Evolutionary conservation across 2,797 vertebrate species (phyloP), one percentile per base, ranked within the genome.

Genomic region (Micromesistius poutassou): DNA sequence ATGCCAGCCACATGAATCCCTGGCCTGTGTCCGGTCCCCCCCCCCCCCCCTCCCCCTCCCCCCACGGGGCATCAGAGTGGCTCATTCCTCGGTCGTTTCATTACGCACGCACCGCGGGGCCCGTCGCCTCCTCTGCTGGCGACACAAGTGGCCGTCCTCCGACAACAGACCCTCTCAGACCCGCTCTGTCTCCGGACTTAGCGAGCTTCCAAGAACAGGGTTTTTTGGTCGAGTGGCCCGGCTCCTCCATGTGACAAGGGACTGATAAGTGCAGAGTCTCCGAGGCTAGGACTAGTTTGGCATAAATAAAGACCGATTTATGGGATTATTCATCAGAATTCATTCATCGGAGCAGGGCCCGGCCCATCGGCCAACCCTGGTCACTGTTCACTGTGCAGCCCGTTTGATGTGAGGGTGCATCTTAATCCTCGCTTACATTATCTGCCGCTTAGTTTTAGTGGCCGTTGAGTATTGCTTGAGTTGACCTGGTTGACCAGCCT

Each of bases 1-100:
- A 87, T 89, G 83, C 82, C 79, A 87, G 88, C 78, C 25, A 80
- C 87, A 88, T 88, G 90, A 91, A 82, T 92, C 89, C 89, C 80
- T 85, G 25, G n/a, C 71, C 74, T 84, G 86, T 88, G 88, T 81
- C 83, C 76, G 77, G 73, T 19, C 7, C 50, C 5, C 50, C 50
- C 19, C 50, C 16, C 12, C 46, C 16, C 40, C 40, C 40, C 40
- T n/a, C n/a, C 40, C 74, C 76, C 74, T 12, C 46, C 46, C 3
- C 46, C 19, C 85, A 2, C 88, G 85, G 83, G 87, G 73, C 66
- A 33, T 77, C 88, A 84, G 88, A 92, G 92, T 91, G 89, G 86
- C 83, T 89, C 88, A 81, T 88, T 88, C 25, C 87, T 83, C 81
- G 22, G 30, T 84, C 83, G 83, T 87, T 85, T 77, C 86, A 86